These are phyloP conservation scores for Vanessa tameamea DNA, from an alignment of 1,140 invertebrate genomes.

Conservation along the genomic window DNA sequence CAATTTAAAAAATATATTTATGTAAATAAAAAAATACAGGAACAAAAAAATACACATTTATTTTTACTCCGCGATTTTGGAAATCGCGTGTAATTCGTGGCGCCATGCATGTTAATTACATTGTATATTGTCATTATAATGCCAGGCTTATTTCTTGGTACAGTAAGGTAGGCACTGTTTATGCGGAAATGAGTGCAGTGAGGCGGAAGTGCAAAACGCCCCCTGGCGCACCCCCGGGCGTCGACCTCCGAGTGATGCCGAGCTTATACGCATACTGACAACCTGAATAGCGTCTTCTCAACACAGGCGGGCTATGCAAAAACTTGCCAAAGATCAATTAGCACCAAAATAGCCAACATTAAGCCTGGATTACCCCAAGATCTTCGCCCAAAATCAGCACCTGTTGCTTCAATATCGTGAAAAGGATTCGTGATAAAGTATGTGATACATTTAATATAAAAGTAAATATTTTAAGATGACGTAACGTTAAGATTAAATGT, in stretches of 20 bases:
- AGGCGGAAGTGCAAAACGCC: constrained; percentile 74
- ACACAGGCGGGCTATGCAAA: constrained; percentile 45
- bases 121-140: constrained; percentile 42
- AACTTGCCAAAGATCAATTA: constrained; percentile 55
- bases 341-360: constrained; percentile 15
- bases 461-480: neutral
- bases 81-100: neutral
- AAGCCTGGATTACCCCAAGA: neutral
- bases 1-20: neutral
- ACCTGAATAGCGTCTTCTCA: constrained; percentile 51
- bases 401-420: neutral
- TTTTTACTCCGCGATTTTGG: neutral
- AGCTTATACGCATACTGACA: constrained; percentile 43
- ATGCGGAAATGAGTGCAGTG: constrained; percentile 79
- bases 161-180: constrained; percentile 66
- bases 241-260: constrained; percentile 60
- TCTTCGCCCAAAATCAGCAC: neutral
- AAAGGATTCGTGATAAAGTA: neutral
- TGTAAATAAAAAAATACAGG: neutral
- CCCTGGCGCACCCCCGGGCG: constrained; percentile 61
- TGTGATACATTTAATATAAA: neutral
- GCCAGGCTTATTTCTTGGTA: constrained; percentile 65
- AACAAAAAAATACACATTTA: neutral
- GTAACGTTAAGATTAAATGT: too few species aligned
- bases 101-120: constrained; percentile 29